Conservation (phyloP, 2,797 vertebrate genomes). For the Centroberyx gerrardi region DNA sequence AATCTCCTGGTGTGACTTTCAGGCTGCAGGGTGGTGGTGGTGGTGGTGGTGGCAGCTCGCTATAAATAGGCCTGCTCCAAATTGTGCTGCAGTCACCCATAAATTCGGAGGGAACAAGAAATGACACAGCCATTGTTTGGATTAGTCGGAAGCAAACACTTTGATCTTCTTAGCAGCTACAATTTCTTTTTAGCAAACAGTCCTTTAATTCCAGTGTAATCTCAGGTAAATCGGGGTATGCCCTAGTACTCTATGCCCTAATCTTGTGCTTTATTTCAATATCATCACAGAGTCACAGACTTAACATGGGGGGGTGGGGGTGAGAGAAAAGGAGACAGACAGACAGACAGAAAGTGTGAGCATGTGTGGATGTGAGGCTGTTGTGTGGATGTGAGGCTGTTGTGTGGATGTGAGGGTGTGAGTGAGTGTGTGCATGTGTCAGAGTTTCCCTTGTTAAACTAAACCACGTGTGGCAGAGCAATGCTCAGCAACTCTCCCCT, state of each 20-base stretch:
- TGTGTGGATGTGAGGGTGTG: slow-evolving; percentile 20
- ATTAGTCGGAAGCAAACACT: slow-evolving; percentile 8
- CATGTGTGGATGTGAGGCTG: slow-evolving; percentile 19
- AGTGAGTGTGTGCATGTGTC: slow-evolving; percentile 39
- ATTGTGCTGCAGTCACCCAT: slow-evolving; percentile 80
- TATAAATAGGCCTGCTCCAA: slow-evolving; percentile 82
- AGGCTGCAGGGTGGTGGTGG: slow-evolving; percentile 66
- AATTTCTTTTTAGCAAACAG: background rate
- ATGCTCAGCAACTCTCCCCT: slow-evolving; percentile 7
- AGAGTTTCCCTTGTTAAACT: slow-evolving; percentile 40
- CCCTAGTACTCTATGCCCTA: background rate
- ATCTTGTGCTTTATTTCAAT: background rate
- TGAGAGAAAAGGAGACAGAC: background rate
- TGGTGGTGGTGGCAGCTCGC: slow-evolving; percentile 43
- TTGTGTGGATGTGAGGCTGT: slow-evolving; percentile 30
- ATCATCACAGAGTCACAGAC: background rate
- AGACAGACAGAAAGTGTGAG: slow-evolving; percentile 13
- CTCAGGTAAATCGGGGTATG: slow-evolving; percentile 2
- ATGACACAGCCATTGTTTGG: slow-evolving; percentile 58
- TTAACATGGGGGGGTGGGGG: background rate
- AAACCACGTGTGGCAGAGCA: slow-evolving; percentile 27
- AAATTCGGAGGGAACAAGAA: slow-evolving; percentile 63
- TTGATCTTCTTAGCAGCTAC: slow-evolving; percentile 18
- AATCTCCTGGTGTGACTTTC: slow-evolving; percentile 81
- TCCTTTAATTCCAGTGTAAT: slow-evolving; percentile 12